Evolutionary conservation across 1,140 invertebrate genomes (phyloP).

Genomic region (Sycophaga agraensis): DNA sequence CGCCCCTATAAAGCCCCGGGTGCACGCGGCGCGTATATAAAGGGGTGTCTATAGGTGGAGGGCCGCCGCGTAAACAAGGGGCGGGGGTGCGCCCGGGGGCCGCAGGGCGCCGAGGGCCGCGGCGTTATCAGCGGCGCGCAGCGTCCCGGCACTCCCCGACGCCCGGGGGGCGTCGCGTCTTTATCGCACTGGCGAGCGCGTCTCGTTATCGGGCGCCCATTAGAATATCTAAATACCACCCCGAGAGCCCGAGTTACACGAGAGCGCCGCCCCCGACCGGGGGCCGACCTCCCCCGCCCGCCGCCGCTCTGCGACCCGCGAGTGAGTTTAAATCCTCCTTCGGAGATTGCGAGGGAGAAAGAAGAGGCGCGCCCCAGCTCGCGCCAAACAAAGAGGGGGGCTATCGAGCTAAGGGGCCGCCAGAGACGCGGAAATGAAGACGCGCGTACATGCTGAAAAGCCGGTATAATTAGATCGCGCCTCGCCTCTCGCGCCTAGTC

Average conservation of each 20-base stretch:
- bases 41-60: slow-evolving; percentile 20
- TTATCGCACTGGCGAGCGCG: slow-evolving; percentile 52
- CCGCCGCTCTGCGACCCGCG: no score
- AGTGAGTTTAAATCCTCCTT: slow-evolving; percentile 23
- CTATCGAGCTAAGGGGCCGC: not conserved
- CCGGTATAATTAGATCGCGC: no score
- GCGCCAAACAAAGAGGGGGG: not conserved
- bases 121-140: slow-evolving; percentile 52
- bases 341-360: not conserved
- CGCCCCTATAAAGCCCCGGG: not conserved
- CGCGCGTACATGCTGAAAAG: no score
- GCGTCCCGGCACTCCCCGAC: slow-evolving; percentile 53
- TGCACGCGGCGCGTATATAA: not conserved
- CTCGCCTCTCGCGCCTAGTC: no score
- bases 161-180: slow-evolving; percentile 40
- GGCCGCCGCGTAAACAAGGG: slow-evolving; percentile 49
- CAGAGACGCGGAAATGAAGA: no score
- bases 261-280: not conserved
- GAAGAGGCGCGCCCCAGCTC: no score
- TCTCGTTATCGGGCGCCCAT: slow-evolving; percentile 56
- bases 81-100: not conserved
- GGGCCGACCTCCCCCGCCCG: slow-evolving; percentile 19
- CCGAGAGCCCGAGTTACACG: slow-evolving; percentile 41
- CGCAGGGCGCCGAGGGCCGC: slow-evolving; percentile 1
- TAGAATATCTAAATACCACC: slow-evolving; percentile 60